A percentile compares a stretch with the other conserved stretches of the same genome.
phyloP scores from a whole-genome alignment of 2,797 vertebrate species.

The Hemibagrus guttatus region DNA sequence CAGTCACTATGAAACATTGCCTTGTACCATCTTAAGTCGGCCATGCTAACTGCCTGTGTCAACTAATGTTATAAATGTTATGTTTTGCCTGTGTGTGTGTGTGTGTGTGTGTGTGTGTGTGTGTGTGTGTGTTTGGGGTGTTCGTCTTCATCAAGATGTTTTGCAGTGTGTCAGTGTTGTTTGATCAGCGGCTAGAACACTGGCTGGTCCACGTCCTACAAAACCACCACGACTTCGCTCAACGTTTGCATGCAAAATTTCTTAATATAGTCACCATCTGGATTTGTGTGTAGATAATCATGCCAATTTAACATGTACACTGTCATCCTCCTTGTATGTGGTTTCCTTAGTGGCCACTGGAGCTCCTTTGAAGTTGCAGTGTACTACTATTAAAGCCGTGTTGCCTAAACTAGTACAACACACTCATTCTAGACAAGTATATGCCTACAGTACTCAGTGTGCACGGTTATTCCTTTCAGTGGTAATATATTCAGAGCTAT shows the following conservation, averaged over 20 bases:
- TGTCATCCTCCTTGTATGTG: slow-evolving; percentile 26
- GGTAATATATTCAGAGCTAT: background rate
- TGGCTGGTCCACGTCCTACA: slow-evolving; percentile 36
- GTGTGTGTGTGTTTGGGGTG: slow-evolving; percentile 23
- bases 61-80: slow-evolving; percentile 8
- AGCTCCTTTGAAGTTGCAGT: slow-evolving; percentile 3
- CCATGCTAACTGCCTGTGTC: slow-evolving; percentile 10
- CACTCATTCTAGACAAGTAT: background rate
- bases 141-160: background rate
- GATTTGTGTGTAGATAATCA: slow-evolving; percentile 41
- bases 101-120: slow-evolving; percentile 19
- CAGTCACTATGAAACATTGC: slow-evolving; percentile 31
- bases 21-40: slow-evolving; percentile 42
- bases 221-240: slow-evolving; percentile 38
- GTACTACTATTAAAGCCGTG: slow-evolving; percentile 11
- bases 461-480: background rate
- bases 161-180: slow-evolving; percentile 27
- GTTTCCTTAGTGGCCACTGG: slow-evolving; percentile 15
- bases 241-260: slow-evolving; percentile 43
- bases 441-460: background rate
- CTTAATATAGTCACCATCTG: slow-evolving; percentile 46
- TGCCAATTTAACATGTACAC: slow-evolving; percentile 44
- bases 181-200: slow-evolving; percentile 23
- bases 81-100: slow-evolving; percentile 25
- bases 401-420: background rate